Percentiles rank a stretch among this genome's conserved stretches.
Conservation (phyloP, 2,113 vertebrate species). For the Dicrurus megarhynchus region DNA sequence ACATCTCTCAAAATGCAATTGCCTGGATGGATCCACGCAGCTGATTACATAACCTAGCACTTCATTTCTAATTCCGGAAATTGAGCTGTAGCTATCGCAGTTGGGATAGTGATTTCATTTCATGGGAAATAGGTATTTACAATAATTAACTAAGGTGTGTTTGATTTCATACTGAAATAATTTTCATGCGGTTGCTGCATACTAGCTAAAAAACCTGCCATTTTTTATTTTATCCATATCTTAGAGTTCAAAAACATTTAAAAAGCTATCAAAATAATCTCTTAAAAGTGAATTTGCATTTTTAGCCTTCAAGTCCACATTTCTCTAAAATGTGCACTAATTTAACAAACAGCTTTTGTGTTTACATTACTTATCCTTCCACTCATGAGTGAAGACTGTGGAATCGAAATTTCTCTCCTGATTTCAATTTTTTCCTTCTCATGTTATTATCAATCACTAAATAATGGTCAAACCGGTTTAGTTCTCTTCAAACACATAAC, state of each 20-base stretch:
- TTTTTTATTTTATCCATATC: neutral
- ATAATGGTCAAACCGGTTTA: neutral
- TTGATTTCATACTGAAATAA: neutral
- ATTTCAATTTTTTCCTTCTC: neutral
- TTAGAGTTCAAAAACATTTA: neutral
- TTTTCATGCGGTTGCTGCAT: neutral
- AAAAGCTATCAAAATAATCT: neutral
- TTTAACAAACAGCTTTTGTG: neutral
- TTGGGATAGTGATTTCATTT: neutral
- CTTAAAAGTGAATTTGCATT: neutral
- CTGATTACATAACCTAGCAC: neutral
- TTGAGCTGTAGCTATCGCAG: neutral
- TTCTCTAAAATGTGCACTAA: neutral
- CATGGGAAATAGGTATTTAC: neutral
- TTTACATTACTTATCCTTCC: neutral
- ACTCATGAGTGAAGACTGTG: neutral
- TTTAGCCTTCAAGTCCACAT: neutral
- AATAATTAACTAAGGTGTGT: neutral
- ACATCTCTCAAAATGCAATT: neutral
- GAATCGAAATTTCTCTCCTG: neutral
- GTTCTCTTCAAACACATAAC: neutral
- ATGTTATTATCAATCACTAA: neutral
- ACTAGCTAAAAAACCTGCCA: neutral
- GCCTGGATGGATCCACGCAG: neutral
- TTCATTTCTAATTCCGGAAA: neutral